Evolutionary conservation across 2,797 vertebrate species (phyloP).

Genomic region (Phataginus tricuspis): DNA sequence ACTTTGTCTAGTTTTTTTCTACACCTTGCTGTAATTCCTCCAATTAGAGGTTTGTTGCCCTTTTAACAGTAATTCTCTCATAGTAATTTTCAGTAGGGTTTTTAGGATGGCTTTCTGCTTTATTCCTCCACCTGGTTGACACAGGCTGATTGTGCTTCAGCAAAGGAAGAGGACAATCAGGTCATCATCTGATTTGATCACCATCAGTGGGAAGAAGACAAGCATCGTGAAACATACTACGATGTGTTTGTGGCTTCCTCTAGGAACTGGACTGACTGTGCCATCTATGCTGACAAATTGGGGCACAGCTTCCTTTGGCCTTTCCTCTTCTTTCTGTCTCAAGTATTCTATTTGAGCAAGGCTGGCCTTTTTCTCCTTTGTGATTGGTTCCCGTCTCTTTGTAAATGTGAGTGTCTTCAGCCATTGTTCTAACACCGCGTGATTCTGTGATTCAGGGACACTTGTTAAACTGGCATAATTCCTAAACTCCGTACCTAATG

Average conservation of each 20-base stretch:
- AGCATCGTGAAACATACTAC: constrained; percentile 62
- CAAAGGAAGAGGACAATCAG: background rate
- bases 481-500: background rate
- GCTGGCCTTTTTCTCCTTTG: background rate
- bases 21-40: background rate
- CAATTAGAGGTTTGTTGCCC: background rate
- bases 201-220: constrained; percentile 63
- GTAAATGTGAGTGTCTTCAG: background rate
- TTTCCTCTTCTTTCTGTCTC: background rate
- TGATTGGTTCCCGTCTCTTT: background rate
- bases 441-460: background rate
- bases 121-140: constrained; percentile 19
- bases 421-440: background rate
- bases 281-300: background rate
- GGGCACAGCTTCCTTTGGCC: background rate
- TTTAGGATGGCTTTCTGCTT: background rate
- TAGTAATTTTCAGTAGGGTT: constrained; percentile 48
- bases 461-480: background rate
- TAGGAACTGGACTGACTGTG: background rate
- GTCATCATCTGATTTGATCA: constrained; percentile 62
- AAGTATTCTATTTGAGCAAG: background rate
- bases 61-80: background rate
- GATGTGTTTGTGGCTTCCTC: constrained; percentile 62
- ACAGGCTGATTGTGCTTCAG: constrained; percentile 62
- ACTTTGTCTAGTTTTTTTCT: background rate